Evolutionary conservation across 2,888 invertebrate genomes (phyloP).

Genomic region (Lepas anatifera): DNA sequence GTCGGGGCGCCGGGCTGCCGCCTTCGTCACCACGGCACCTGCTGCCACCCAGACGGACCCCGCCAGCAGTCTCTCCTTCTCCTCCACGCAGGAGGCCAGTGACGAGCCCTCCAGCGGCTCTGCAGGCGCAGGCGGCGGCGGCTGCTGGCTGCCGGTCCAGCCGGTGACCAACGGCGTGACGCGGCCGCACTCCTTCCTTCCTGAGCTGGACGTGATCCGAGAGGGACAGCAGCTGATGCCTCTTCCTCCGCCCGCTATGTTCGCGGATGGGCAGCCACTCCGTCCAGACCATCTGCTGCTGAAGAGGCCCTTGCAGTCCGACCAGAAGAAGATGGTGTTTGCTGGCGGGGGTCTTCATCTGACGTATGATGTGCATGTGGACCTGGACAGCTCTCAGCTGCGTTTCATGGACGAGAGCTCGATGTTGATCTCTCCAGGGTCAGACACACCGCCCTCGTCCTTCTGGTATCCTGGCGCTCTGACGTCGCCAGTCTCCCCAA

Average conservation of each 20-base stretch:
- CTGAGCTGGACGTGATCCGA: conserved; percentile 7
- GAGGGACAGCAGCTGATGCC: conserved; percentile 16
- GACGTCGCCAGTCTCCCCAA: conserved; percentile 27
- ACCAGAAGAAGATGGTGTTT: neutral
- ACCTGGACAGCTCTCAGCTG: conserved; percentile 72
- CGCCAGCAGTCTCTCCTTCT: neutral
- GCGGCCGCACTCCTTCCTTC: conserved; percentile 45
- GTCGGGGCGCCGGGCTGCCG: neutral
- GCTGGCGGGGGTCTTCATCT: conserved; percentile 45
- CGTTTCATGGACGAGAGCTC: conserved; percentile 87
- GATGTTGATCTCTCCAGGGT: conserved; percentile 61
- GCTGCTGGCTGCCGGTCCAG: conserved; percentile 14
- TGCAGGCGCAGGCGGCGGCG: neutral
- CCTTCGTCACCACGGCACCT: neutral
- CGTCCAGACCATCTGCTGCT: conserved; percentile 16
- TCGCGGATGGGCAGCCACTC: conserved; percentile 21
- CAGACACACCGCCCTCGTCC: conserved; percentile 59
- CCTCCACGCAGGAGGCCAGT: neutral
- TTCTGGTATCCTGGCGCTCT: conserved; percentile 42
- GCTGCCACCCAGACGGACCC: neutral
- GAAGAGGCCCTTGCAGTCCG: conserved; percentile 18
- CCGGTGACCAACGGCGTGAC: conserved; percentile 22
- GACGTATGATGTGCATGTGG: conserved; percentile 50
- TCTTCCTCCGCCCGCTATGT: conserved; percentile 23
- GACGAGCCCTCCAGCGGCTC: conserved; percentile 1